Evolutionary conservation across 2,797 vertebrate species (phyloP).

Genomic region (Valencia hispanica): DNA sequence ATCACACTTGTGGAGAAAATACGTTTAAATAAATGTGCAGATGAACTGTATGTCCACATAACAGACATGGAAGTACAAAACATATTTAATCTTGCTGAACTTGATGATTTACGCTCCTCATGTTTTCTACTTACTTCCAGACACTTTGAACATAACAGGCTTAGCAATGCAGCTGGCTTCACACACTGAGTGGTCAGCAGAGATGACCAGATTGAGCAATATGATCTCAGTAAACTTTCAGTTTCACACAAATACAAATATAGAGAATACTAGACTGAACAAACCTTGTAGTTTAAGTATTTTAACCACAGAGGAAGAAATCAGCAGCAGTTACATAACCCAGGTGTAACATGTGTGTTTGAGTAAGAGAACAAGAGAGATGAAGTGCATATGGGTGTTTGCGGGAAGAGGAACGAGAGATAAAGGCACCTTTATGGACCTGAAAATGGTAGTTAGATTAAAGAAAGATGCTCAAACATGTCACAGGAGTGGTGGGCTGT

Average conservation of each 20-base stretch:
- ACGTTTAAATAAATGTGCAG: background rate
- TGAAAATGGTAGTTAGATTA: conserved; percentile 48
- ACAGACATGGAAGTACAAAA: background rate
- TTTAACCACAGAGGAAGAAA: background rate
- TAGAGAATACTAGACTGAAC: background rate
- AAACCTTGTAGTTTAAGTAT: background rate
- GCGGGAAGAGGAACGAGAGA: conserved; percentile 39
- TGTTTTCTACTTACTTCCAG: background rate
- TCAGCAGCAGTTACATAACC: conserved; percentile 23
- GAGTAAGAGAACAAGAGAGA: conserved; percentile 14
- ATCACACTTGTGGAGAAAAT: background rate
- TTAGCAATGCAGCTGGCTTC: background rate
- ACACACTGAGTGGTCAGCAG: background rate
- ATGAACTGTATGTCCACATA: background rate
- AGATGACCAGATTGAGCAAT: background rate
- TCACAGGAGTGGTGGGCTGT: conserved; percentile 17
- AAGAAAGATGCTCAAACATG: conserved; percentile 37
- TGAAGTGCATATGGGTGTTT: conserved; percentile 54
- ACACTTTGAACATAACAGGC: background rate
- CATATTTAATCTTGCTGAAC: background rate
- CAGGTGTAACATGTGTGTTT: conserved; percentile 30
- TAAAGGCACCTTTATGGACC: conserved; percentile 55
- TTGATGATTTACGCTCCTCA: background rate
- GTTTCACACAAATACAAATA: background rate
- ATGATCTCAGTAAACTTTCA: background rate